Base-by-base conservation (phyloP, 1,140 invertebrate genomes). In the Sipha flava region DNA sequence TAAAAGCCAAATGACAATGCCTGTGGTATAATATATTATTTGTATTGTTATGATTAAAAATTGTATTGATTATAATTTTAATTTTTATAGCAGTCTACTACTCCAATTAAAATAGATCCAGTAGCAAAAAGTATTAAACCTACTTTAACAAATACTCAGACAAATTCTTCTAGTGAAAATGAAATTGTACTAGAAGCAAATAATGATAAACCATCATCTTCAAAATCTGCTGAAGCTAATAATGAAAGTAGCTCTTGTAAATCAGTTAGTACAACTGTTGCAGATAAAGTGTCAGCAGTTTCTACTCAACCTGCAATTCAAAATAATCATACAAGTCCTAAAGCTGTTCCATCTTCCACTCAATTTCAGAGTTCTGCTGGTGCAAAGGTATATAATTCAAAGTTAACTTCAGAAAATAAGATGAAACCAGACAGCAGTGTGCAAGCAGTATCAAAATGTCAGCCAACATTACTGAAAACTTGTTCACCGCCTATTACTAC, bases 231-330 rank as follows among this genome's bases (percentile, higher is more conserved):
- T 18, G 72, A 75, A 54, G 10, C 34, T 68, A 45, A 21, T 4
- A 75, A n/a, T 75, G 31, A 75, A 75, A 52, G 23, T 52, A 52
- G 34, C 29, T 57, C 72, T 57, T 54, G 21, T 52, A 73, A 49
- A 49, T 14, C 43, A 40, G 26, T 26, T 6, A 40, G 23, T 23
- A 40, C 52, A 10, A 26, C 72, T 40, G 26, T 40, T 31, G 23
- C 49, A 12, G 47, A 54, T 34, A 57, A 37, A 21, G 23, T 37
- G 7, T 26, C 47, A 43, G 43, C 21, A 37, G 31, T 10, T 40
- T 54, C 34, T 37, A 3, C 45, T 37, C 29, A 21, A 18, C 16
- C 21, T n/a, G 45, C 14, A 40, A n/a, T 73, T 34, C 7, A 73
- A 6, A 21, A 4, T 34, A 54, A 43, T 23, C 9, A 57, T 75